Base-by-base conservation (phyloP, 2,797 vertebrate species). In the Adrianichthys oophorus region DNA sequence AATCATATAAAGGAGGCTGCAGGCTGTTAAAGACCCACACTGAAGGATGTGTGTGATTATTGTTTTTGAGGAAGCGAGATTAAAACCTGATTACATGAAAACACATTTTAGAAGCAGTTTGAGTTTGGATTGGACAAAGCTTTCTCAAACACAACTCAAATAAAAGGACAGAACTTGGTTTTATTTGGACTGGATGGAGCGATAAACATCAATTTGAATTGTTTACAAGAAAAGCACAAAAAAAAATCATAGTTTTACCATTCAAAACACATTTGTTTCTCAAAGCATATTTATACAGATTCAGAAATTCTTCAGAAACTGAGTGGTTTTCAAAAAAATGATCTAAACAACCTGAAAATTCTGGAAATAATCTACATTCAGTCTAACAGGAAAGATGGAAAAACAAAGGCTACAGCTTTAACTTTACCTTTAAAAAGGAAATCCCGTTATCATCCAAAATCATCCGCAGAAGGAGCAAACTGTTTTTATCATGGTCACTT, bases 61-160 rank as follows among this genome's bases (percentile, higher is more conserved):
- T 37, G 32, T 37, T 37, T 37, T 37, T 12, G 32, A 17, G n/a
- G 15, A 14, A 15, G 5, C 26, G 4, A 13, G 21, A 46, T 50
- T 1, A 37, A 51, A 51, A 40, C 12, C 13, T 13, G 7, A 17
- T 14, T 14, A 7, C 18, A 15, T 41, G n/a, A 40, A 48, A 43
- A 2, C 15, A 49, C 40, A 0, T 47, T 14, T 40, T 10, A 61
- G 43, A 67, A 26, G 29, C 40, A 46, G 24, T 46, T 43, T 26
- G 2, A 15, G 61, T 54, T 53, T 55, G 61, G 41, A 67, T 55
- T 53, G 40, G 59, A 41, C 24, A 61, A 66, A 79, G 50, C 57
- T 71, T 24, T 13, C 18, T 50, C n/a, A 57, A 26, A 65, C 48
- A 68, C 71, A 76, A 29, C 8, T 21, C 15, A 41, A 32, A 32